Evolutionary conservation across 2,113 vertebrate species (phyloP).

Genomic region (Gopherus evgoodei): DNA sequence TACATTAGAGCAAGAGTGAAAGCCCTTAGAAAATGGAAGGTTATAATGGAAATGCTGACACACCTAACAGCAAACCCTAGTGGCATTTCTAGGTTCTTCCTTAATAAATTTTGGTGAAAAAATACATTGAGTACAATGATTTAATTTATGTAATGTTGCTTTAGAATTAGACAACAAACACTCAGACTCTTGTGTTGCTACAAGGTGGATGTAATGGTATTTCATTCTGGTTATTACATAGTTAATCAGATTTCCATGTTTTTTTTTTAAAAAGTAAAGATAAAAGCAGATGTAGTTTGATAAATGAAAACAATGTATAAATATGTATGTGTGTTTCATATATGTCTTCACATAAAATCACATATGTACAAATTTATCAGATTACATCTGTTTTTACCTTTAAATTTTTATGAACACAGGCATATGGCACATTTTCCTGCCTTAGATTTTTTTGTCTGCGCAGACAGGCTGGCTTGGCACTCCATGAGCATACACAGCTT

Average conservation of each 20-base stretch:
- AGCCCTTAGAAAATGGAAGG: conserved; percentile 43
- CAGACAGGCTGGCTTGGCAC: conserved; percentile 77
- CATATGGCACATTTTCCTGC: conserved; percentile 80
- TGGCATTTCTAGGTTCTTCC: conserved; percentile 50
- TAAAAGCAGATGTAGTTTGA: conserved; percentile 53
- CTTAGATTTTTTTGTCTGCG: conserved; percentile 67
- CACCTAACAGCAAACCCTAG: conserved; percentile 60
- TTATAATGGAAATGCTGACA: conserved; percentile 31
- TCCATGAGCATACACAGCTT: conserved; percentile 80
- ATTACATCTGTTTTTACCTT: conserved; percentile 85
- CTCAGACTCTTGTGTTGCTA: conserved; percentile 36
- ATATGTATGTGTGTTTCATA: conserved; percentile 49
- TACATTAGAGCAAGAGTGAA: conserved; percentile 57
- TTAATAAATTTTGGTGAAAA: conserved; percentile 39
- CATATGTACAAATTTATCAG: conserved; percentile 74
- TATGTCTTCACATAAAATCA: conserved; percentile 74
- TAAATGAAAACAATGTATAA: conserved; percentile 65
- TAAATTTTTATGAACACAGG: conserved; percentile 83
- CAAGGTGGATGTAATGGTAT: conserved; percentile 50
- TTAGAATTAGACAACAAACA: conserved; percentile 19
- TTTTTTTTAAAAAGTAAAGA: conserved; percentile 25
- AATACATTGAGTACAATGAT: neutral
- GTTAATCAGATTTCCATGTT: conserved; percentile 27
- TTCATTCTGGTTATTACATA: conserved; percentile 1
- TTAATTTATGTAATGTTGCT: conserved; percentile 22